Evolutionary conservation across 2,888 invertebrate species (phyloP).

Genomic region (Petrophora chlorosata): DNA sequence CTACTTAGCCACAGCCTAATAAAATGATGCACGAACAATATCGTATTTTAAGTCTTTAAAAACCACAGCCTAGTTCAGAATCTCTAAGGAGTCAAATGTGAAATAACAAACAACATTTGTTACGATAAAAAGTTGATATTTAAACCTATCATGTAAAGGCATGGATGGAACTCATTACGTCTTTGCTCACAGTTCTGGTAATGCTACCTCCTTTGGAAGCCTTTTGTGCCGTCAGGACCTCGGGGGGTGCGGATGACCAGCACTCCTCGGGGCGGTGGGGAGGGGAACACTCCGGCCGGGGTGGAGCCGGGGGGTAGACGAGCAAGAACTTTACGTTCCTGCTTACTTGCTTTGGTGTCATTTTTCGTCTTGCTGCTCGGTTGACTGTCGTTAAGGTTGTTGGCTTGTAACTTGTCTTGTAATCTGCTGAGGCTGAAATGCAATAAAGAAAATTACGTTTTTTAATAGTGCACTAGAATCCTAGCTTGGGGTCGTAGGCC

Average conservation of each 20-base stretch:
- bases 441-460: background rate
- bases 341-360: constrained; percentile 68
- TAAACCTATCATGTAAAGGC: constrained; percentile 39
- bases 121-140: constrained; percentile 15
- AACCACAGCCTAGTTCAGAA: background rate
- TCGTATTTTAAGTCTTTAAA: background rate
- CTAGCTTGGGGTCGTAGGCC: too few species aligned
- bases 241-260: constrained; percentile 88
- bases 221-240: constrained; percentile 90
- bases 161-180: constrained; percentile 58
- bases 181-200: constrained; percentile 31
- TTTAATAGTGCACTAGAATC: too few species aligned
- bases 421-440: constrained; percentile 69
- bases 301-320: constrained; percentile 69
- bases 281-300: constrained; percentile 65
- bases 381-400: constrained; percentile 68
- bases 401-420: constrained; percentile 76
- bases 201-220: constrained; percentile 76
- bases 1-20: background rate
- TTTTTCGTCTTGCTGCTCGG: constrained; percentile 61
- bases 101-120: constrained; percentile 34
- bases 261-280: constrained; percentile 75
- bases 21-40: background rate
- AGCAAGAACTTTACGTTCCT: constrained; percentile 70
- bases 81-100: constrained; percentile 20